These are phyloP conservation scores for Apantesis nais DNA, from an alignment of 2,888 invertebrate genomes.

Conservation along the genomic window DNA sequence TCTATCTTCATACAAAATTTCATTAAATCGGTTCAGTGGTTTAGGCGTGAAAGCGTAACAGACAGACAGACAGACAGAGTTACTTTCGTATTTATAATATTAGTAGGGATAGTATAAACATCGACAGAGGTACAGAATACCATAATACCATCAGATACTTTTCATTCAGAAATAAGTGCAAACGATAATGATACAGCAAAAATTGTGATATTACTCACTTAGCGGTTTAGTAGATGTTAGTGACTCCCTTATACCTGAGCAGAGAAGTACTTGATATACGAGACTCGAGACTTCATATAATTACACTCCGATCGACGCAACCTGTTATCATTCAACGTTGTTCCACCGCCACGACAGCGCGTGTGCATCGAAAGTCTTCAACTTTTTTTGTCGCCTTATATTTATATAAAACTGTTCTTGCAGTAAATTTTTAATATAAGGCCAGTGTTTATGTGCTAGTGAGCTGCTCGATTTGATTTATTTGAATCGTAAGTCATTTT, in stretches of 20 bases:
- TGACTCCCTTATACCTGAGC: constrained; percentile 49
- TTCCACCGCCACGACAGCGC: constrained; percentile 55
- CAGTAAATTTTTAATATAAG: constrained; percentile 13
- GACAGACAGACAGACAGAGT: too few relatives aligned
- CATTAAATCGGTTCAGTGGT: too few relatives aligned
- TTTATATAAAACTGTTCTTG: constrained; percentile 7
- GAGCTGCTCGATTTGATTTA: constrained; percentile 27
- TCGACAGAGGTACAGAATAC: too few relatives aligned
- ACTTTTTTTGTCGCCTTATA: constrained; percentile 41
- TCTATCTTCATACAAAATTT: too few relatives aligned
- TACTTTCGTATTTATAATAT: too few relatives aligned
- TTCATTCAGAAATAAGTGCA: constrained; percentile 20
- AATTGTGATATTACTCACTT: constrained; percentile 33
- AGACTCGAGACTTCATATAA: constrained; percentile 37
- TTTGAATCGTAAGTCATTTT: constrained; percentile 35
- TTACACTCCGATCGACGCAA: constrained; percentile 49
- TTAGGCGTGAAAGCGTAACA: too few relatives aligned
- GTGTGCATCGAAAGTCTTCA: constrained; percentile 47
- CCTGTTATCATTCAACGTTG: constrained; percentile 69
- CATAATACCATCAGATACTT: neutral
- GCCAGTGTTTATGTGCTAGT: constrained; percentile 39
- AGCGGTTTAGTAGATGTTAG: constrained; percentile 34
- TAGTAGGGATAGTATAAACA: too few relatives aligned
- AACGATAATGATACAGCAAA: constrained; percentile 37
- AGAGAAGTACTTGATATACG: constrained; percentile 32